Percentiles rank a stretch among this genome's conserved stretches.
These are phyloP conservation scores for Drosophila mimica DNA, from an alignment of 2,888 invertebrate species.

Conservation along the genomic window DNA sequence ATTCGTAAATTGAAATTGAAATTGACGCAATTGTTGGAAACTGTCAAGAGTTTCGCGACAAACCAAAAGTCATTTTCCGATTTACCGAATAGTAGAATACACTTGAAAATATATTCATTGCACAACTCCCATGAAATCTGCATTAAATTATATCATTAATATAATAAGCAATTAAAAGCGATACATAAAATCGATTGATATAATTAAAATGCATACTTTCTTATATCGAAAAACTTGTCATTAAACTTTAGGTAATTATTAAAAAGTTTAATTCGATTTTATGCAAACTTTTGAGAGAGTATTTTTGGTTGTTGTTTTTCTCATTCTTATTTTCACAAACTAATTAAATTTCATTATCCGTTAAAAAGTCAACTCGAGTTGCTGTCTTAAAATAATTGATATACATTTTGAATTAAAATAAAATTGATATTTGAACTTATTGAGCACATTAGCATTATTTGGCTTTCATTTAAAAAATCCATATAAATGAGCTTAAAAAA, in stretches of 20 bases:
- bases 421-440: background rate
- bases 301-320: background rate
- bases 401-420: background rate
- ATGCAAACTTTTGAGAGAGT: background rate
- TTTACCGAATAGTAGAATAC: background rate
- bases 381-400: slow-evolving; percentile 8
- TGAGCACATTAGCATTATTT: slow-evolving; percentile 25
- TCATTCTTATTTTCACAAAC: slow-evolving; percentile 36
- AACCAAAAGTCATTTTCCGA: background rate
- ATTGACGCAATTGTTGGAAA: slow-evolving; percentile 10
- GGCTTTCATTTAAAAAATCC: slow-evolving; percentile 36
- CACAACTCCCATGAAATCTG: background rate
- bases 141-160: background rate
- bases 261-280: background rate
- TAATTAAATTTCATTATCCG: slow-evolving; percentile 53
- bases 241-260: background rate
- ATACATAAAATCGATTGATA: background rate
- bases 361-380: slow-evolving; percentile 1
- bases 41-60: background rate
- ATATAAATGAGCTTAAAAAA: background rate
- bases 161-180: background rate
- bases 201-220: background rate
- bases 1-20: slow-evolving; percentile 49
- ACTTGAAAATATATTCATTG: background rate
- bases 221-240: background rate